Evolutionary conservation across 35 echinoderm and acorn worm species (phyloP).

Genomic region (Antedon bifida): DNA sequence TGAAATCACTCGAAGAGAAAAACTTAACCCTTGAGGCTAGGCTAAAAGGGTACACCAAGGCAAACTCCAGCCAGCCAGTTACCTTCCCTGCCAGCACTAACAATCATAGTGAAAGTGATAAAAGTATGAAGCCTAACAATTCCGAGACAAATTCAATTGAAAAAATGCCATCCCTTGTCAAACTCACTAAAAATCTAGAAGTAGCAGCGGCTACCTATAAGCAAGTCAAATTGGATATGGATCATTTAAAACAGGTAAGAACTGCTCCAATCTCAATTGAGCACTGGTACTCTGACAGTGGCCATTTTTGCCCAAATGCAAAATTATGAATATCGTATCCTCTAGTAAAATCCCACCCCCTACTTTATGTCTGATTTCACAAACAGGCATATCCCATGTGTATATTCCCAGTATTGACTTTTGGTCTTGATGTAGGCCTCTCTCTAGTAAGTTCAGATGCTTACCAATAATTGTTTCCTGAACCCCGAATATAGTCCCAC

Average conservation of each 20-base stretch:
- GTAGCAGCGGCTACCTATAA: slow-evolving; percentile 23
- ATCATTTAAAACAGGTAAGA: slow-evolving; percentile 51
- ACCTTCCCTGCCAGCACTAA: neutral
- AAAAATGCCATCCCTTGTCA: neutral
- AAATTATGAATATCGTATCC: too few species aligned
- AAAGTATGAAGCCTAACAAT: neutral
- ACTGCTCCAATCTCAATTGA: neutral
- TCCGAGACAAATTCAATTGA: neutral
- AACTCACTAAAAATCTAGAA: slow-evolving; percentile 35
- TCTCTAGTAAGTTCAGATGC: too few species aligned
- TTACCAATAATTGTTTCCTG: too few species aligned
- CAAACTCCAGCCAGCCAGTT: neutral
- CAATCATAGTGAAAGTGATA: neutral
- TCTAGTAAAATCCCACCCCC: too few species aligned
- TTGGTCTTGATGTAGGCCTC: too few species aligned
- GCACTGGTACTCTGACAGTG: neutral
- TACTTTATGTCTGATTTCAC: too few species aligned
- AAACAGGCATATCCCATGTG: too few species aligned
- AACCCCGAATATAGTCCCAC: too few species aligned
- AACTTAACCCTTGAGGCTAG: neutral
- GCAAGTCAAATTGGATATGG: slow-evolving; percentile 38
- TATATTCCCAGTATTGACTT: too few species aligned
- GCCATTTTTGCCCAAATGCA: too few species aligned
- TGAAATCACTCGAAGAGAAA: slow-evolving; percentile 4
- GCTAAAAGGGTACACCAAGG: neutral